Evolutionary conservation across 2,797 vertebrate species (phyloP).

Genomic region (Rhyacichthys aspro): DNA sequence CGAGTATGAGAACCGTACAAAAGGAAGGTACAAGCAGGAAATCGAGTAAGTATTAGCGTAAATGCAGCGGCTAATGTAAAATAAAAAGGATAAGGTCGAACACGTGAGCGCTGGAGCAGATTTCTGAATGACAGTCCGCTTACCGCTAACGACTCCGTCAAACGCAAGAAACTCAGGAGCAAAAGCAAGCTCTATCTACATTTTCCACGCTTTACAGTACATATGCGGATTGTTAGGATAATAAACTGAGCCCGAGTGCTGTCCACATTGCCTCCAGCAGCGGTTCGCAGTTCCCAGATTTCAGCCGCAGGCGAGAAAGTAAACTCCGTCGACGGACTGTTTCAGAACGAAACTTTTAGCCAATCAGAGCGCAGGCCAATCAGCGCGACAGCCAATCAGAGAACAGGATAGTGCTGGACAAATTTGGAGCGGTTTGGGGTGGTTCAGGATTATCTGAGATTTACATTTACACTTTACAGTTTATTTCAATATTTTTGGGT

Average conservation of each 20-base stretch:
- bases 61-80: neutral
- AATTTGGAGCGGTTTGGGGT: conserved; percentile 57
- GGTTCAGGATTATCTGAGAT: neutral
- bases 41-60: neutral
- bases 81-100: conserved; percentile 15
- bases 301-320: conserved; percentile 68
- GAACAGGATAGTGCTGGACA: conserved; percentile 34
- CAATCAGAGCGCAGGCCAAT: conserved; percentile 68
- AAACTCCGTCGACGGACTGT: conserved; percentile 24
- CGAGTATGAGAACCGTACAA: no score
- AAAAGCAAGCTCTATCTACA: neutral
- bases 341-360: conserved; percentile 56
- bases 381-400: conserved; percentile 51
- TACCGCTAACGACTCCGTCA: neutral
- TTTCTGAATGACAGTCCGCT: conserved; percentile 69
- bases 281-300: conserved; percentile 22
- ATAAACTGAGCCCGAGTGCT: neutral
- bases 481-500: neutral
- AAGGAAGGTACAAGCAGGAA: neutral
- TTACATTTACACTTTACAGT: no score
- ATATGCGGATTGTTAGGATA: neutral
- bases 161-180: neutral
- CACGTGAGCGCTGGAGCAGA: conserved; percentile 61
- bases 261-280: conserved; percentile 58
- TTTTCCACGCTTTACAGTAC: neutral